A percentile compares a stretch with the other conserved stretches of the same genome.
phyloP scores from a whole-genome alignment of 1,140 invertebrate species.

The Patella vulgata region DNA sequence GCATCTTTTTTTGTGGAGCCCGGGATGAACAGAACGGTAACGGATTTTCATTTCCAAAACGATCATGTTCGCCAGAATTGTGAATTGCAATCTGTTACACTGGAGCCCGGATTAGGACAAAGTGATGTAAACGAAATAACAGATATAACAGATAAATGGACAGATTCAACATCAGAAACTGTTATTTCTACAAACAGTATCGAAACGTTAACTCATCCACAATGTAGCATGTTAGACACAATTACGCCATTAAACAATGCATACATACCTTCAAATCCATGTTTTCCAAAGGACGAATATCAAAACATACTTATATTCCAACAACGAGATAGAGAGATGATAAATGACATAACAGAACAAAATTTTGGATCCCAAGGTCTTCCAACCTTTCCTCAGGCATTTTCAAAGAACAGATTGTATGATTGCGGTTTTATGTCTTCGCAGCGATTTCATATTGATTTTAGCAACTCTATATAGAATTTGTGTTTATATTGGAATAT shows the following conservation, averaged over 20 bases:
- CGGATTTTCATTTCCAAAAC: neutral
- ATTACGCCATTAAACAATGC: no score
- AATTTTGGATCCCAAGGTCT: neutral
- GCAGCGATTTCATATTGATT: neutral
- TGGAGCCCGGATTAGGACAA: constrained; percentile 47
- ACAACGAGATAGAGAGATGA: no score
- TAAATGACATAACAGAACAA: no score
- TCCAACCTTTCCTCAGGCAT: constrained; percentile 3
- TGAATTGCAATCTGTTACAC: constrained; percentile 35
- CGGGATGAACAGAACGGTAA: neutral
- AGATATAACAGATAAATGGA: constrained; percentile 34
- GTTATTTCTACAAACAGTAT: constrained; percentile 23
- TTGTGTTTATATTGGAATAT: no score
- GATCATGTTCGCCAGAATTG: neutral
- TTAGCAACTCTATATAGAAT: no score
- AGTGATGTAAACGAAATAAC: constrained; percentile 44
- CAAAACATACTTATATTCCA: no score
- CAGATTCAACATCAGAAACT: constrained; percentile 26
- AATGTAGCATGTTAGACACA: constrained; percentile 19
- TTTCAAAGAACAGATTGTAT: neutral
- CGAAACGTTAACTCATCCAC: constrained; percentile 27
- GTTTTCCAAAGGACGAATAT: no score
- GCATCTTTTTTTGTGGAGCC: constrained; percentile 60
- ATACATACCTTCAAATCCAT: no score
- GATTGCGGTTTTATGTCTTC: neutral